Evolutionary conservation across 2,888 invertebrate genomes (phyloP), one percentile per base, ranked within the genome.

Genomic region (Sphaerolaimus hirsutus): DNA sequence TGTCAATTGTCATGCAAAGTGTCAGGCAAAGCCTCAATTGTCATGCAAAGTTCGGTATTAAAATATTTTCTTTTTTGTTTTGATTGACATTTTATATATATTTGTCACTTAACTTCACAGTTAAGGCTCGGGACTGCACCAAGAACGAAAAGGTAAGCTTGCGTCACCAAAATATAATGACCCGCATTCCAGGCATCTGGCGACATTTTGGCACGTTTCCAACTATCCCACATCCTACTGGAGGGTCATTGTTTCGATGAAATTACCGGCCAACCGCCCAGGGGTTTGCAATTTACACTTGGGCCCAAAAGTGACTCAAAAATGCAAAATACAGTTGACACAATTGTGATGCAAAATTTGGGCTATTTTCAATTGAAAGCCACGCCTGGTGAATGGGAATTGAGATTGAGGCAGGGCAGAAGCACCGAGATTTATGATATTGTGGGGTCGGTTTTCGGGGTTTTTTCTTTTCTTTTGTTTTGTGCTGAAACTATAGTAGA

Each of bases 331-430:
- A 75, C 78, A 36, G 79, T 82, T 55, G 97, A 97, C 66, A 97
- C 97, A 21, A 93, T 93, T 55, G 93, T 97, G n/a, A 99, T 99
- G 97, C 93, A 93, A 5, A 97, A 99, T 68, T 72, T 99, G 55
- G 97, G 97, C 17, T 97, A 97, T 68, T 93, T 97, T 71, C 86
- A 87, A 68, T 70, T 97, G 27, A 60, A 60, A 68, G 93, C 93
- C 0, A 86, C 82, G 65, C 93, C 97, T 1, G 97, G 97, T 1
- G 81, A 84, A 12, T 97, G 93, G 93, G 69, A 78, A 23, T 66
- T 97, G 49, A 72, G 77, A 4, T 71, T 97, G 3, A 71, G 97
- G 27, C 82, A 87, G 42, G 97, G 97, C 5, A 74, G 87, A 53
- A 93, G 91, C 2, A 74, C 77, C 1, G 91, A 97, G 48, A 83